Evolutionary conservation across 2,113 vertebrate genomes (phyloP).

Genomic region (Limnothrissa miodon): DNA sequence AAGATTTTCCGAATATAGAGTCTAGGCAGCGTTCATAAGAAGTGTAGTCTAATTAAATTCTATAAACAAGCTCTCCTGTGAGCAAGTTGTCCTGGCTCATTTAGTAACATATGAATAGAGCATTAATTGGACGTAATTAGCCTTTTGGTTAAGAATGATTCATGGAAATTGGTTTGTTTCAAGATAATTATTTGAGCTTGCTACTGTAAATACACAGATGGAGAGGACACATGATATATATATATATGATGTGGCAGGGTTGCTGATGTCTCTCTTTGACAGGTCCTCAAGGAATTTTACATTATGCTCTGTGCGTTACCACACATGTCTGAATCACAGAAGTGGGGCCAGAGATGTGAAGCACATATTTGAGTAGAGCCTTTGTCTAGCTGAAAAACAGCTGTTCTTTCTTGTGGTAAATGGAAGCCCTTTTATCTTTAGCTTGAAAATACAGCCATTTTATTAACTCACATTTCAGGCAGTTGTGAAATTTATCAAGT

Average conservation of each 20-base stretch:
- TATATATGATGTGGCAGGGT: background rate
- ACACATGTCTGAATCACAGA: background rate
- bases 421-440: background rate
- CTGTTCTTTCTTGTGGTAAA: background rate
- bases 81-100: background rate
- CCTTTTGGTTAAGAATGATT: background rate
- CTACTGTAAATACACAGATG: background rate
- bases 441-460: constrained; percentile 9
- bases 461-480: constrained; percentile 3
- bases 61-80: background rate
- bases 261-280: background rate
- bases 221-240: background rate
- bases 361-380: background rate
- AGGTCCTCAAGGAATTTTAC: background rate
- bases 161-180: background rate
- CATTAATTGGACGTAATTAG: background rate
- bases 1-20: no score
- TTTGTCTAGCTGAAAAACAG: background rate
- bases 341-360: background rate
- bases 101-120: background rate
- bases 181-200: background rate
- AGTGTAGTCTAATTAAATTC: background rate
- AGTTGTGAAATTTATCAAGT: constrained; percentile 16
- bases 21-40: background rate
- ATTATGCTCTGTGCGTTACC: background rate